Evolutionary conservation across 1,140 invertebrate species (phyloP), one percentile per base, ranked within the genome.

Genomic region (Neodiprion lecontei): DNA sequence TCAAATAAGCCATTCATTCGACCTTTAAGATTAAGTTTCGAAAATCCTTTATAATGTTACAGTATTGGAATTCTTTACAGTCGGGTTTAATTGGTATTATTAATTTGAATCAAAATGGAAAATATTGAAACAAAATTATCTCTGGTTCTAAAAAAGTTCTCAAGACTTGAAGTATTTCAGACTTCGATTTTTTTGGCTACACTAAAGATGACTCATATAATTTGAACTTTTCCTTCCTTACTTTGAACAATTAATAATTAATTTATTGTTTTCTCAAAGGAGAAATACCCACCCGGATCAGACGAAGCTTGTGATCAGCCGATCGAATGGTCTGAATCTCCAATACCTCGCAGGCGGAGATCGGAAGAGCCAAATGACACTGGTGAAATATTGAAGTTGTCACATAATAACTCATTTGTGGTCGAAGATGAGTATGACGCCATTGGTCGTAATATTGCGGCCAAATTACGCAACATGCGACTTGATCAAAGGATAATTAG

Each of bases 401-500:
- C 80, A 0, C 85, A 87, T 12, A 86, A 82, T 75, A 86, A 83
- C 79, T 81, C 84, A 0, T 80, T 81, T 65, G 73, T 80, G 49
- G 77, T 85, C 47, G 86, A 86, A 75, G 87, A 88, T 70, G 87
- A 88, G 48, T 88, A 85, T 74, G 87, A 88, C 74, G 87, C 87
- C 1, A 86, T 88, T 75, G 87, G 87, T 47, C 79, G 83, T 61
- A 88, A 88, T 75, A 86, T 88, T 48, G 87, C 87, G 21, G 87
- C 86, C 7, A 88, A 88, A 79, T 78, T 88, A 17, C 82, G 87
- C 72, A 86, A 85, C 74, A 88, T 88, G 87, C 77, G 85, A 73
- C n/a, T 87, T 48, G 87, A 88, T 72, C 87, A 89, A 79, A 85
- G 87, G 81, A 89, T 89, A 77, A 84, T 89, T 70, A 87, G 87